Percentiles rank a stretch among this genome's conserved stretches.
These are phyloP conservation scores for Ormyrus thymus DNA, from an alignment of 2,888 invertebrate genomes.

Conservation along the genomic window DNA sequence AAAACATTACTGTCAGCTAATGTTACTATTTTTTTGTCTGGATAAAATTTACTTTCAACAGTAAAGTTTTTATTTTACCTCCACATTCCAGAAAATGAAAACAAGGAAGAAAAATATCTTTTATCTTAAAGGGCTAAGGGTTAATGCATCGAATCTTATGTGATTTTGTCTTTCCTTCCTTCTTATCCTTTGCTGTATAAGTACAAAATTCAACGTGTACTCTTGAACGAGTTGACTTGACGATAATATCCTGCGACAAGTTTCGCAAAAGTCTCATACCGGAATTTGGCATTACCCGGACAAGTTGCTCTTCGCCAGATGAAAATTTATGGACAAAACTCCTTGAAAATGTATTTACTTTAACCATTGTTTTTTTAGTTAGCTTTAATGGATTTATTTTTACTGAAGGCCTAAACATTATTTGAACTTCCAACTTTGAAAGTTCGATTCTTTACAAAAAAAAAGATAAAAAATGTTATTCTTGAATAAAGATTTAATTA, in stretches of 20 bases:
- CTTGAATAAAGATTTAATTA: no score
- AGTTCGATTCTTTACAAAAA: no score
- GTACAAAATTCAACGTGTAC: conserved; percentile 25
- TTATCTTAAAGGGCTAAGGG: conserved; percentile 6
- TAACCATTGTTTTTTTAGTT: background rate
- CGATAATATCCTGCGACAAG: conserved; percentile 35
- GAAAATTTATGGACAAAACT: conserved; percentile 37
- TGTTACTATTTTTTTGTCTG: no score
- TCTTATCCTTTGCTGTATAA: conserved; percentile 3
- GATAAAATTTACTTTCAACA: no score
- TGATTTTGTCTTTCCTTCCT: background rate
- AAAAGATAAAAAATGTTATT: no score
- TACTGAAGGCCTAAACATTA: no score
- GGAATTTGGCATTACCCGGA: conserved; percentile 45
- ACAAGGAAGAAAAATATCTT: no score
- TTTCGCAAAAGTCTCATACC: conserved; percentile 27
- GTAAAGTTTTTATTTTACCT: no score
- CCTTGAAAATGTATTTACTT: conserved; percentile 25
- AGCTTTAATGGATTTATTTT: background rate
- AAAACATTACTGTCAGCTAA: no score
- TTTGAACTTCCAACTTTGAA: no score
- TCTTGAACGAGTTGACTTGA: conserved; percentile 27
- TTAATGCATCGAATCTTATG: background rate
- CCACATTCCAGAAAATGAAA: no score
- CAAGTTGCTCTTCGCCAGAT: conserved; percentile 39